Evolutionary conservation across 2,797 vertebrate genomes (phyloP).

Genomic region (Pantherophis vulpinus): DNA sequence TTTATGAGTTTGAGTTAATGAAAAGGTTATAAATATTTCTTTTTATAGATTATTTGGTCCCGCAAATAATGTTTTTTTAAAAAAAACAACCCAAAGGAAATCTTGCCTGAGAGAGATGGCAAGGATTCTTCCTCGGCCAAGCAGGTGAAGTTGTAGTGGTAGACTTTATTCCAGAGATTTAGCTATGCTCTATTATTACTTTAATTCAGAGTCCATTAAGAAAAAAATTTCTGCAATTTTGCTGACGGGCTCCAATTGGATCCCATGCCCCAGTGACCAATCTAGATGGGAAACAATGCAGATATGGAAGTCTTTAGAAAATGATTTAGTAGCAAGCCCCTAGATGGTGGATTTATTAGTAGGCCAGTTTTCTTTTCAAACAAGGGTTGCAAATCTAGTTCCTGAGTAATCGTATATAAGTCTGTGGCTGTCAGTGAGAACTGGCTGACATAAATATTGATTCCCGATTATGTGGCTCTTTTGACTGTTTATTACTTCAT

Average conservation of each 20-base stretch:
- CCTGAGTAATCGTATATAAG: not conserved
- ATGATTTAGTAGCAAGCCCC: not conserved
- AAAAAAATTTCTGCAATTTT: not conserved
- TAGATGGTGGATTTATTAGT: not conserved
- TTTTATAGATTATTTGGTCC: not conserved
- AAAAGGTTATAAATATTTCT: not conserved
- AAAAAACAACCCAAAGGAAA: not conserved
- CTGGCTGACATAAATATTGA: not conserved
- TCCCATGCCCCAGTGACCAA: not conserved
- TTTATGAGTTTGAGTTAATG: not conserved
- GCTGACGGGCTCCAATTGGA: not conserved
- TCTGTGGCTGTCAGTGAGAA: not conserved
- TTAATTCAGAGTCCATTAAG: not conserved
- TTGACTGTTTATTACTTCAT: not conserved
- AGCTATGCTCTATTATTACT: not conserved
- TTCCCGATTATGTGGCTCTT: not conserved
- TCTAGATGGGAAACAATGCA: not conserved
- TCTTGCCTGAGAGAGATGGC: not conserved
- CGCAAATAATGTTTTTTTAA: not conserved
- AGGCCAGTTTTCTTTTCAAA: not conserved
- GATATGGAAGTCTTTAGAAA: not conserved
- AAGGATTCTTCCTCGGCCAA: not conserved
- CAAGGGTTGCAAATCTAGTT: not conserved
- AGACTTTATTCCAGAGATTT: not conserved
- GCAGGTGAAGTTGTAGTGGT: not conserved